Conservation (phyloP, 2,888 invertebrate species). For the Dyspetes luteomarginatus region DNA sequence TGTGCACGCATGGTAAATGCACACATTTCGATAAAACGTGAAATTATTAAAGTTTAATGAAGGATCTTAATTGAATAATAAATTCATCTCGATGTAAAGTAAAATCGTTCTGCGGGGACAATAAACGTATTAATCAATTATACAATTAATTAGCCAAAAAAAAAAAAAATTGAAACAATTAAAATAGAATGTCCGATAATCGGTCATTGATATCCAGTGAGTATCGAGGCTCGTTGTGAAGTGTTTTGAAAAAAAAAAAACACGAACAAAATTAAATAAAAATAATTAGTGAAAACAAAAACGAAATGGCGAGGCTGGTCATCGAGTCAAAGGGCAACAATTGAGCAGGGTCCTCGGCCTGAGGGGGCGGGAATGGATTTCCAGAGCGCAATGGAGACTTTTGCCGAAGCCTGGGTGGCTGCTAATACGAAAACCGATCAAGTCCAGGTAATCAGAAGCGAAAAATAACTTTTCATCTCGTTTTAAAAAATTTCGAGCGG, state of each 20-base stretch:
- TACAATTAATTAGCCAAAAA: not conserved
- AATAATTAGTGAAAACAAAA: not conserved
- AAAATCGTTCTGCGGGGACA: not conserved
- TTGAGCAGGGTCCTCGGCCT: slow-evolving; percentile 61
- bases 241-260: slow-evolving; percentile 47
- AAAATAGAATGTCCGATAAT: slow-evolving; percentile 3
- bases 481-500: too few relatives aligned
- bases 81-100: not conserved
- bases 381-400: slow-evolving; percentile 99
- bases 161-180: not conserved
- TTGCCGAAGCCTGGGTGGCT: slow-evolving; percentile 98
- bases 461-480: not conserved
- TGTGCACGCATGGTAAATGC: not conserved
- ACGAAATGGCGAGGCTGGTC: slow-evolving; percentile 53
- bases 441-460: slow-evolving; percentile 78
- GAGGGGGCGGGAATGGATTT: slow-evolving; percentile 91
- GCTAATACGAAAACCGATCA: slow-evolving; percentile 89
- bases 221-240: slow-evolving; percentile 38
- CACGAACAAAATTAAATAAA: not conserved
- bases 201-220: slow-evolving; percentile 46
- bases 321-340: slow-evolving; percentile 59
- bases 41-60: too few relatives aligned
- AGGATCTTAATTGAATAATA: not conserved
- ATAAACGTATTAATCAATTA: not conserved
- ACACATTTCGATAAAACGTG: not conserved